Base-by-base conservation (phyloP, 2,113 vertebrate species). In the Oreochromis spilurus region DNA sequence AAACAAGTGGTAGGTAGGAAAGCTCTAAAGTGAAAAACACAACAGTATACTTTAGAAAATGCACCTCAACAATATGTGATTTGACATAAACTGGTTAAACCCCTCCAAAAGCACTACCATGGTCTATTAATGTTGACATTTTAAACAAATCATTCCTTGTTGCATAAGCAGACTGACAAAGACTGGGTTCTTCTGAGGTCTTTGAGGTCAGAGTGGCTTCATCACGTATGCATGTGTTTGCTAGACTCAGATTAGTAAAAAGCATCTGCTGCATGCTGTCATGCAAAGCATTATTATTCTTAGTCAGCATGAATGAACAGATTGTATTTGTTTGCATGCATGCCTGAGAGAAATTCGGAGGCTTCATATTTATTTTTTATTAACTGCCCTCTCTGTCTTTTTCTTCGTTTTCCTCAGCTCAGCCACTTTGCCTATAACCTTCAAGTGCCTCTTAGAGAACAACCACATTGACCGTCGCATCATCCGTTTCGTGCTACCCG, bases 391-490 rank as follows among this genome's bases (percentile, higher is more conserved):
- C 7, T 21, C 6, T 34, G 6, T 55, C 16, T 54, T 58, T 4
- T 21, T 38, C 48, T 34, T 43, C 62, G 2, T 72, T 87, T 31
- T 86, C 67, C 85, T 31, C 96, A 99, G 98, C 95, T 99, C 98
- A 84, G 98, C 98, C 95, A 99, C 98, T 0, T 92, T 99, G 97
- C 98, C 98, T 96, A 99, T 99, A 95, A 99, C 98, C 88, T 99
- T 99, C 96, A 99, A 99, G 97, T 99, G 98, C 97, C 98, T 99
- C 89, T 94, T 99, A 94, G 98, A 99, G 92, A 99, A 99, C 94
- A 99, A 99, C 91, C 98, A 98, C 62, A 98, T 99, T 3, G 98
- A 99, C 94, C 96, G 98, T 58, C 97, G 98, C 57, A 97, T 99
- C 16, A 99, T 99, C 0, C 97, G 98, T 55, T 99, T 99, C 0